phyloP scores from a whole-genome alignment of 2,797 vertebrate genomes.

The Hypotaenidia philippensis region DNA sequence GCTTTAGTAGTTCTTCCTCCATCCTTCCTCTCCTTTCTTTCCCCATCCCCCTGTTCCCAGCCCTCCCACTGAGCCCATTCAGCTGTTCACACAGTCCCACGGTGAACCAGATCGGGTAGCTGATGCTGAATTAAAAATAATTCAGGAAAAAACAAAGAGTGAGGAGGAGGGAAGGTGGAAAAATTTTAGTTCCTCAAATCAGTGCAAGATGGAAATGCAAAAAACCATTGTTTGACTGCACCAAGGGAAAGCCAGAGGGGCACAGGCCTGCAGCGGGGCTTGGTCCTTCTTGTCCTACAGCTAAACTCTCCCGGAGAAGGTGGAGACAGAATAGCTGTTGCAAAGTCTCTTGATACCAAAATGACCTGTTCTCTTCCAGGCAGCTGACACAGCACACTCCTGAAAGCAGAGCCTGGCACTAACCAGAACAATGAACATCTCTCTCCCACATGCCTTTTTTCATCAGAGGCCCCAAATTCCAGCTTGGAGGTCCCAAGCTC shows the following conservation, averaged over 20 bases:
- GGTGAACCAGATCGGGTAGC: constrained; percentile 43
- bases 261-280: neutral
- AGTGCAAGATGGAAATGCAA: neutral
- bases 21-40: constrained; percentile 23
- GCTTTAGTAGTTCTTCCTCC: constrained; percentile 16
- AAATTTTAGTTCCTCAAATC: constrained; percentile 29
- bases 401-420: constrained; percentile 22
- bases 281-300: neutral
- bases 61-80: constrained; percentile 66
- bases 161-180: constrained; percentile 47
- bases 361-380: constrained; percentile 47
- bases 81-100: constrained; percentile 71
- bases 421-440: constrained; percentile 40
- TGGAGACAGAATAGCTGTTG: neutral
- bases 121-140: constrained; percentile 65
- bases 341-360: constrained; percentile 36
- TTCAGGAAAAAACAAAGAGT: constrained; percentile 59
- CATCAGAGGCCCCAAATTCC: constrained; percentile 37
- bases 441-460: constrained; percentile 40
- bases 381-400: constrained; percentile 53
- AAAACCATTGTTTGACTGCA: neutral
- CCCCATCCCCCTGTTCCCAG: constrained; percentile 31
- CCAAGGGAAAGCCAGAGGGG: neutral
- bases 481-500: constrained; percentile 19
- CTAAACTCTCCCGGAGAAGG: neutral